phyloP scores from a whole-genome alignment of 92 coral and sea anemone species.

The Chrysogorgia sp. region DNA sequence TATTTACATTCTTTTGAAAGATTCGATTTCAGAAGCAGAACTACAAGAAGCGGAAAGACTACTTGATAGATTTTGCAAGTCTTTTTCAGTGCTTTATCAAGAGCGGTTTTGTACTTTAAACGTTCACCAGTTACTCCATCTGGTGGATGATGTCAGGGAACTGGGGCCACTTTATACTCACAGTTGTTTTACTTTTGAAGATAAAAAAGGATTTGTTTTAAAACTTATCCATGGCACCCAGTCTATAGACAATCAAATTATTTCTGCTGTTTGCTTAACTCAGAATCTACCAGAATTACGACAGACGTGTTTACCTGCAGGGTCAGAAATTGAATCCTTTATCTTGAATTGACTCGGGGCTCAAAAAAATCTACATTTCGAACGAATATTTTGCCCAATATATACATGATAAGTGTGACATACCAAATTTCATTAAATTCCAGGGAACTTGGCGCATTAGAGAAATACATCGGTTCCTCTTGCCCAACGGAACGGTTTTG shows the following conservation, averaged over 20 bases:
- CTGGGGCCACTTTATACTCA: not conserved
- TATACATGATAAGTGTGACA: too few relatives aligned
- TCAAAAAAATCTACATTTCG: too few relatives aligned
- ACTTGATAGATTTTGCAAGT: slow-evolving; percentile 37
- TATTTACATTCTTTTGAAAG: slow-evolving; percentile 51
- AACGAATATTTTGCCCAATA: too few relatives aligned
- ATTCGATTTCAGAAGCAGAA: slow-evolving; percentile 39
- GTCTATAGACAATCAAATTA: not conserved
- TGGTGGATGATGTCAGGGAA: slow-evolving; percentile 47
- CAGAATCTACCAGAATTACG: too few relatives aligned
- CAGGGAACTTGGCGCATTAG: too few relatives aligned
- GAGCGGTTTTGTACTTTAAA: slow-evolving; percentile 53
- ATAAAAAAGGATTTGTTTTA: not conserved
- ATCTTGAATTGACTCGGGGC: too few relatives aligned
- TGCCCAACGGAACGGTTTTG: too few relatives aligned
- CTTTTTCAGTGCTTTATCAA: slow-evolving; percentile 36
- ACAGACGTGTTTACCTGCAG: too few relatives aligned
- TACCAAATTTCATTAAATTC: too few relatives aligned
- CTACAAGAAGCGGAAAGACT: slow-evolving; percentile 48
- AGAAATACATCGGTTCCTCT: too few relatives aligned
- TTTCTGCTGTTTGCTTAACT: not conserved
- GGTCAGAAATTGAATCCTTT: too few relatives aligned
- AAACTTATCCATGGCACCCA: not conserved
- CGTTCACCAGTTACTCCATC: slow-evolving; percentile 64
- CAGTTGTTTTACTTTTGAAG: slow-evolving; percentile 5